A percentile compares a stretch with the other conserved stretches of the same genome.
Evolutionary conservation across 2,113 vertebrate species (phyloP).

Genomic region (Illadopsis cleaveri): DNA sequence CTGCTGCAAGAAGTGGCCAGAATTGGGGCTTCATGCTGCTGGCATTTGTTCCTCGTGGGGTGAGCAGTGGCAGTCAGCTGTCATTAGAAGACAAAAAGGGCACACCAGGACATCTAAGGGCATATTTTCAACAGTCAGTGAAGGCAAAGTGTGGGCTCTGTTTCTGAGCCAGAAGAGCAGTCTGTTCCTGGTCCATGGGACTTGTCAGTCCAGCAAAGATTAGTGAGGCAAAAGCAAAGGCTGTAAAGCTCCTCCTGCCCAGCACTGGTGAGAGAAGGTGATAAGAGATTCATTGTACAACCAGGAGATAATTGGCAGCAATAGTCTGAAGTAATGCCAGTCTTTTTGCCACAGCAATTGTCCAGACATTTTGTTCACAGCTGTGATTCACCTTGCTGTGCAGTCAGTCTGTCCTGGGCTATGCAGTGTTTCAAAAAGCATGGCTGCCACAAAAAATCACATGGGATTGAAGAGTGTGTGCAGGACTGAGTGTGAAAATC

Average conservation of each 20-base stretch:
- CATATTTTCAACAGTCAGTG: not conserved
- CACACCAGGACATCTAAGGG: slow-evolving; percentile 1
- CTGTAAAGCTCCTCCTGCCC: not conserved
- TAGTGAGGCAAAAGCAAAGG: slow-evolving; percentile 30
- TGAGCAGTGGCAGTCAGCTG: slow-evolving; percentile 14
- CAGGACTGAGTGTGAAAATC: not conserved
- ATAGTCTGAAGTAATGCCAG: not conserved
- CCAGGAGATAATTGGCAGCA: slow-evolving; percentile 6
- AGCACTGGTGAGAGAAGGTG: slow-evolving; percentile 1
- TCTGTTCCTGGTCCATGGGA: not conserved
- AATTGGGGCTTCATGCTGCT: not conserved
- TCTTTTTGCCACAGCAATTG: not conserved
- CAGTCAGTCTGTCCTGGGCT: not conserved
- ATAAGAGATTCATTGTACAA: not conserved
- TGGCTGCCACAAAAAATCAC: not conserved
- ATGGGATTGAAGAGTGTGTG: not conserved
- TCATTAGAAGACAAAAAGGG: slow-evolving; percentile 26
- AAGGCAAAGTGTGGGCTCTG: not conserved
- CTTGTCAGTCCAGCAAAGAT: slow-evolving; percentile 16
- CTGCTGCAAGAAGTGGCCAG: not conserved
- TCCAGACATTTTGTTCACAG: not conserved
- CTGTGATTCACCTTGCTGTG: not conserved
- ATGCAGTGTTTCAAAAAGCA: not conserved
- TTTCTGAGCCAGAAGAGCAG: slow-evolving; percentile 35
- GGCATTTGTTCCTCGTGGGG: not conserved